Evolutionary conservation across 2,888 invertebrate species (phyloP).

Genomic region (Sturmia bella): DNA sequence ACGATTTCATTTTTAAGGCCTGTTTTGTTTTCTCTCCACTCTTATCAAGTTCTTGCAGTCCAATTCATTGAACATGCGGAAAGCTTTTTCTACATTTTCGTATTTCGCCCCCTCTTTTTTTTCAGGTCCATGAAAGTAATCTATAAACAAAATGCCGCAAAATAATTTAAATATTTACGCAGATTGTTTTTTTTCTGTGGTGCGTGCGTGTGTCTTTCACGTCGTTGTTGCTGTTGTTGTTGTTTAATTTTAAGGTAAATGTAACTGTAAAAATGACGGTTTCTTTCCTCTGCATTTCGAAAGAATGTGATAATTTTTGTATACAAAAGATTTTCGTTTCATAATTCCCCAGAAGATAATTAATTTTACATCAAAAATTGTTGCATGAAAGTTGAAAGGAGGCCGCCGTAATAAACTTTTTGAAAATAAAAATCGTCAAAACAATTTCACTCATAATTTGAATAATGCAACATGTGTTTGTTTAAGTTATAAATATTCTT

Average conservation of each 20-base stretch:
- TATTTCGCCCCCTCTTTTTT: not conserved
- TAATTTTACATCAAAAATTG: slow-evolving; percentile 1
- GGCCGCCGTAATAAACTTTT: slow-evolving; percentile 16
- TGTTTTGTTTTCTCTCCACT: slow-evolving; percentile 32
- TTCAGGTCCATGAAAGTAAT: slow-evolving; percentile 29
- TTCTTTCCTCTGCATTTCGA: slow-evolving; percentile 4
- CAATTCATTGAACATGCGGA: slow-evolving; percentile 29
- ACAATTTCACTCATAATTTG: slow-evolving; percentile 8
- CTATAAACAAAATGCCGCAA: slow-evolving; percentile 54
- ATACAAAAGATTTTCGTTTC: slow-evolving; percentile 21
- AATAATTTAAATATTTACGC: slow-evolving; percentile 52
- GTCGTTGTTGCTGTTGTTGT: no score
- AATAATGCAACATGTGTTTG: slow-evolving; percentile 34
- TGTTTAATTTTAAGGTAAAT: slow-evolving; percentile 25
- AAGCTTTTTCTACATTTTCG: not conserved
- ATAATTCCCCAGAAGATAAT: slow-evolving; percentile 25
- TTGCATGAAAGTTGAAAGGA: slow-evolving; percentile 18
- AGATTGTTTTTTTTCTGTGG: slow-evolving; percentile 39
- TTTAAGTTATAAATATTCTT: no score
- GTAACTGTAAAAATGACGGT: slow-evolving; percentile 16
- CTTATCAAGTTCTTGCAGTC: slow-evolving; percentile 37
- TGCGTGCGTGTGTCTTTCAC: no score
- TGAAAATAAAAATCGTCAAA: slow-evolving; percentile 4
- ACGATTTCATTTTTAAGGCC: slow-evolving; percentile 61
- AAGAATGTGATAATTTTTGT: slow-evolving; percentile 18